These are phyloP conservation scores for Brenthis hecate DNA, from an alignment of 2,888 invertebrate species.

Conservation along the genomic window DNA sequence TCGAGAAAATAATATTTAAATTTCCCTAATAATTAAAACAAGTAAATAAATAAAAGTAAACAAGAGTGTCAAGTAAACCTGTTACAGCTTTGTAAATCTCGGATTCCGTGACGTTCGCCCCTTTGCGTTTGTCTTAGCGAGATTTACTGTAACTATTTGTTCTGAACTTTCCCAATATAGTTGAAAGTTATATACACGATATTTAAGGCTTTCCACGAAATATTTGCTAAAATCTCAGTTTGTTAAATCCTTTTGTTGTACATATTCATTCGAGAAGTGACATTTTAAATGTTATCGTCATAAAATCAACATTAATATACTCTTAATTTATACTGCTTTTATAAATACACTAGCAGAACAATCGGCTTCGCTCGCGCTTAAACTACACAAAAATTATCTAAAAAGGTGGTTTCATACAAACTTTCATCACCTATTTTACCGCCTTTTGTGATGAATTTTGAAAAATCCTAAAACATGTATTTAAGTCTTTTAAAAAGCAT, in stretches of 20 bases:
- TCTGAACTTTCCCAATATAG: conserved; percentile 67
- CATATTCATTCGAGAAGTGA: no score
- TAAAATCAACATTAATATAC: no score
- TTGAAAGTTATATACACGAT: conserved; percentile 62
- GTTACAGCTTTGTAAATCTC: conserved; percentile 9
- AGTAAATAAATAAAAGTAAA: conserved; percentile 19
- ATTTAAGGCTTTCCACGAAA: conserved; percentile 29
- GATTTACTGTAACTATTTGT: conserved; percentile 55
- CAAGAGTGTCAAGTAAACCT: conserved; percentile 13
- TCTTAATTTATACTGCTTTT: no score
- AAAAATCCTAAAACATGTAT: no score
- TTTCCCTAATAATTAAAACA: conserved; percentile 1
- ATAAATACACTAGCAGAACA: no score
- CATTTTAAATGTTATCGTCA: no score
- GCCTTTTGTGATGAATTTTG: no score
- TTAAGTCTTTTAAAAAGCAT: no score
- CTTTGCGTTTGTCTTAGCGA: conserved; percentile 47
- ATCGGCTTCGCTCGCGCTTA: no score
- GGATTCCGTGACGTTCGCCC: conserved; percentile 54
- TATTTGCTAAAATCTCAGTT: conserved; percentile 22
- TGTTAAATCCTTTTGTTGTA: not conserved
- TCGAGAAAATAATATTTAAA: not conserved
- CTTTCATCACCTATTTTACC: no score
- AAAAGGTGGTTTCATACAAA: no score
- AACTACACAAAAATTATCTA: no score